phyloP scores from a whole-genome alignment of 2,888 invertebrate species.

The Eudasyphora cyanicolor region DNA sequence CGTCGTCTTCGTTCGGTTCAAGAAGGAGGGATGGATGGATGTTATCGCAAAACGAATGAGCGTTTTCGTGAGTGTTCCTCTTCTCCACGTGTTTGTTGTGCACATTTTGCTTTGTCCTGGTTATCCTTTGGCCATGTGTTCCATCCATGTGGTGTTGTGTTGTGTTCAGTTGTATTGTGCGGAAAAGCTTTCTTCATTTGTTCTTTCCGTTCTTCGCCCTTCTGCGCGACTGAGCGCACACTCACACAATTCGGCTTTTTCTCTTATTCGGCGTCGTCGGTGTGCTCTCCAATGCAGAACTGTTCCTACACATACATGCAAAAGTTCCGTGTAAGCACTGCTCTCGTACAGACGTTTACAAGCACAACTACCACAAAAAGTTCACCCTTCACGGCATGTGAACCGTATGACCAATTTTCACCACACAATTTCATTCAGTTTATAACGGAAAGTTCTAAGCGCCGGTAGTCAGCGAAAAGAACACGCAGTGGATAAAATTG shows the following conservation, averaged over 20 bases:
- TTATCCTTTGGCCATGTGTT: constrained; percentile 62
- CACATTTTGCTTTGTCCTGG: constrained; percentile 30
- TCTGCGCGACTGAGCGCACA: background rate
- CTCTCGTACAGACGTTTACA: background rate
- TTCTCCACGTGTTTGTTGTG: constrained; percentile 52
- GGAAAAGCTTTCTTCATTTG: constrained; percentile 5
- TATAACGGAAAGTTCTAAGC: constrained; percentile 79
- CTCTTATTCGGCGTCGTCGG: constrained; percentile 25
- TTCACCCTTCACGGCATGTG: constrained; percentile 58
- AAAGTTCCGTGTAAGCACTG: background rate
- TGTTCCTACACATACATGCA: constrained; percentile 47
- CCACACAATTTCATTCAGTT: constrained; percentile 73
- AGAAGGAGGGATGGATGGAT: background rate
- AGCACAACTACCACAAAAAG: constrained; percentile 51
- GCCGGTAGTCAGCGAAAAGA: constrained; percentile 73
- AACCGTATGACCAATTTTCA: constrained; percentile 64
- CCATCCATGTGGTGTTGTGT: too few species aligned
- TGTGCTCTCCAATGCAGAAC: constrained; percentile 46
- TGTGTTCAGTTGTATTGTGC: too few species aligned
- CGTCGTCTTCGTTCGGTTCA: too few species aligned
- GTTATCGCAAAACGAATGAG: background rate
- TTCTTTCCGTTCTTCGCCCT: background rate
- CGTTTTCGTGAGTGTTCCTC: constrained; percentile 24
- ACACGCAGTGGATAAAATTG: constrained; percentile 44
- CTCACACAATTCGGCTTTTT: background rate